Conservation (phyloP, 1,140 invertebrate genomes). For the Harpegnathos saltator region DNA sequence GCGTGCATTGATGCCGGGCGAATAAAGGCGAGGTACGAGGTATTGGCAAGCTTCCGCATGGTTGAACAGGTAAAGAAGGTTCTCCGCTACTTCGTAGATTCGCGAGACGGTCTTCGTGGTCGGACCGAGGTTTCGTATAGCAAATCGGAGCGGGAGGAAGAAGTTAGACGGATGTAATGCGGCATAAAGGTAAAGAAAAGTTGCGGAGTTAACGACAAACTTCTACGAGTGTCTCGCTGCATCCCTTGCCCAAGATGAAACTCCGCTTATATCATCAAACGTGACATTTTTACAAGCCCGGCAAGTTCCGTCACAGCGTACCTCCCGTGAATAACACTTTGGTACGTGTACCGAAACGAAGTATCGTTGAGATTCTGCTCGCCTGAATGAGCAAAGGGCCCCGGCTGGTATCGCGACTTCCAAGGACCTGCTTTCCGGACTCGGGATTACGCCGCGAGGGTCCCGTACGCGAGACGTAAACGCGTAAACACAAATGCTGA, state of each 20-base stretch:
- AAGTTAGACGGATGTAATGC: slow-evolving; percentile 43
- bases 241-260: slow-evolving; percentile 5
- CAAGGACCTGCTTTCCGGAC: slow-evolving; percentile 18
- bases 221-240: slow-evolving; percentile 33
- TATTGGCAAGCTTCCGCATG: slow-evolving; percentile 27
- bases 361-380: slow-evolving; percentile 53
- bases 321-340: slow-evolving; percentile 43
- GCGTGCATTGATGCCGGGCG: background rate
- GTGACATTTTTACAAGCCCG: slow-evolving; percentile 50
- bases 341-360: slow-evolving; percentile 36
- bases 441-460: slow-evolving; percentile 16
- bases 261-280: slow-evolving; percentile 45
- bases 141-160: slow-evolving; percentile 21
- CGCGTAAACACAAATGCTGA: slow-evolving; percentile 22
- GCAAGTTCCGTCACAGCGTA: slow-evolving; percentile 23
- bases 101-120: slow-evolving; percentile 3
- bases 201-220: slow-evolving; percentile 42
- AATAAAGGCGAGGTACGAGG: background rate
- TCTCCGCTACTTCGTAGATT: background rate
- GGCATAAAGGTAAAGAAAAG: slow-evolving; percentile 47
- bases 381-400: slow-evolving; percentile 39
- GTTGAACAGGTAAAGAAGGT: slow-evolving; percentile 19
- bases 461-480: slow-evolving; percentile 17
- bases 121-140: background rate
- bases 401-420: slow-evolving; percentile 1